These are phyloP conservation scores for Punctoribates punctum DNA, from an alignment of 2,888 invertebrate species.

Conservation along the genomic window DNA sequence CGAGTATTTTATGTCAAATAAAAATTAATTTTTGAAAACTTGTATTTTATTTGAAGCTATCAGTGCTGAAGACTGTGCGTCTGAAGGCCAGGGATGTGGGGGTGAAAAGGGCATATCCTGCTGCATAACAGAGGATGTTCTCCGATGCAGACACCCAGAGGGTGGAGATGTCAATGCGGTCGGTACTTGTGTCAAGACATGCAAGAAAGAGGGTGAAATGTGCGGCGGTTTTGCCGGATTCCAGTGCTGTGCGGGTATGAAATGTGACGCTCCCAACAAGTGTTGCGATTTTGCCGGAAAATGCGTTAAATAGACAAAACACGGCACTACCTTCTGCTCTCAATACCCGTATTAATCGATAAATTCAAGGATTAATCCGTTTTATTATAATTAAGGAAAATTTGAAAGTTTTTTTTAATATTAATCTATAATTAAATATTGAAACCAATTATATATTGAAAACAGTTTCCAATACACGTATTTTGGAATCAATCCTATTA, in stretches of 20 bases:
- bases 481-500: too few relatives aligned
- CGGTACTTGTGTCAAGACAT: neutral
- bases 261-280: neutral
- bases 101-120: neutral
- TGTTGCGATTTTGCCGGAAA: slow-evolving; percentile 2
- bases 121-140: neutral
- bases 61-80: neutral
- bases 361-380: too few relatives aligned
- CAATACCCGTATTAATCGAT: too few relatives aligned
- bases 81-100: neutral
- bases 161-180: neutral
- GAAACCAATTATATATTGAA: too few relatives aligned
- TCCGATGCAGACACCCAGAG: neutral
- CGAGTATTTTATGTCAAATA: too few relatives aligned
- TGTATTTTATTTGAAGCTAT: neutral
- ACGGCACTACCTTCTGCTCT: too few relatives aligned
- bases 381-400: too few relatives aligned
- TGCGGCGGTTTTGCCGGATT: neutral
- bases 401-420: too few relatives aligned
- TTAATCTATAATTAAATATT: too few relatives aligned
- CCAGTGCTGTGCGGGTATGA: neutral
- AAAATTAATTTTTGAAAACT: neutral
- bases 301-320: neutral
- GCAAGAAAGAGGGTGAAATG: neutral
- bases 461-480: too few relatives aligned